phyloP scores from a whole-genome alignment of 2,888 invertebrate species.

The Sepiola atlantica region DNA sequence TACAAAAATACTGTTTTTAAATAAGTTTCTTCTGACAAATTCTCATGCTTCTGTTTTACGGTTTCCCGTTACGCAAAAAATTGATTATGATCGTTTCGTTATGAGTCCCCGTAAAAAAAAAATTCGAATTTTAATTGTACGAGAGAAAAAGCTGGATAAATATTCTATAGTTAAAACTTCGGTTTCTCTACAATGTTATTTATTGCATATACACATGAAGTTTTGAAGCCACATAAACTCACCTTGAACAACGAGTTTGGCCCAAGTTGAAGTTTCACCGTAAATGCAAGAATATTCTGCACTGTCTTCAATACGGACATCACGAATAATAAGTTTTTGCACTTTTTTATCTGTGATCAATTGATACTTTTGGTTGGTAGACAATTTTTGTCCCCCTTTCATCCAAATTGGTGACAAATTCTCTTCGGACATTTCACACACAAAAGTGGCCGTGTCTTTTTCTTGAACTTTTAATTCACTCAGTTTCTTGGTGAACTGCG shows the following conservation, averaged over 20 bases:
- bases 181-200: too few species aligned
- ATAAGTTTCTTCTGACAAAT: too few species aligned
- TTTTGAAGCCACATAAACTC: not conserved
- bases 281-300: constrained; percentile 16
- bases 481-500: constrained; percentile 15
- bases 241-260: constrained; percentile 39
- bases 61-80: too few species aligned
- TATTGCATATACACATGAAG: too few species aligned
- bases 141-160: too few species aligned
- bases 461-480: not conserved
- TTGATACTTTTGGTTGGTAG: not conserved
- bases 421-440: constrained; percentile 38
- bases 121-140: too few species aligned
- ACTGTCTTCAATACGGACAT: not conserved
- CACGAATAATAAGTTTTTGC: constrained; percentile 43
- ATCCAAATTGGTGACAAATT: not conserved
- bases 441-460: constrained; percentile 6
- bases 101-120: too few species aligned
- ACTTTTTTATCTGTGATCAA: not conserved
- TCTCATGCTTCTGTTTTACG: too few species aligned
- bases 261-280: not conserved
- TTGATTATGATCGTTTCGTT: too few species aligned
- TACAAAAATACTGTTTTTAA: too few species aligned
- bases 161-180: too few species aligned
- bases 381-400: not conserved